Evolutionary conservation across 2,113 vertebrate genomes (phyloP).

Genomic region (Pseudolaguvia tuberculata): DNA sequence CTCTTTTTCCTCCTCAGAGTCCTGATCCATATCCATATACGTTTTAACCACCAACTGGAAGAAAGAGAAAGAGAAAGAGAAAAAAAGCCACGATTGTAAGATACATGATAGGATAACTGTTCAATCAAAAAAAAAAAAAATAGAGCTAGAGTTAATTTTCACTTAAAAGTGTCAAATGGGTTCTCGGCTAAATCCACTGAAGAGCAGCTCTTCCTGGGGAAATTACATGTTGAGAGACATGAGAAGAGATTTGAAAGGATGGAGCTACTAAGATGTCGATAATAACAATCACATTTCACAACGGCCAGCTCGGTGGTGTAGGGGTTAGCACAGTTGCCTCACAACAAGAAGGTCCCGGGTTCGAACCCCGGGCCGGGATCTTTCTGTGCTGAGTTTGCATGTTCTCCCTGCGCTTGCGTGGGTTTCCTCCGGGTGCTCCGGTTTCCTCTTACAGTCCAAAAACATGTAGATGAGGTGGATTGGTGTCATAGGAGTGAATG

Average conservation of each 20-base stretch:
- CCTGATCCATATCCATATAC: conserved; percentile 99
- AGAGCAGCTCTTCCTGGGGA: neutral
- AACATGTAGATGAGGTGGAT: too few relatives aligned
- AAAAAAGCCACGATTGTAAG: neutral
- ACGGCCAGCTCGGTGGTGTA: too few relatives aligned
- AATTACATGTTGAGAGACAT: neutral
- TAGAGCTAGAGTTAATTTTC: neutral
- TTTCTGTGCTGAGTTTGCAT: too few relatives aligned
- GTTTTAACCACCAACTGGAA: conserved; percentile 97
- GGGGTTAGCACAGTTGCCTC: too few relatives aligned
- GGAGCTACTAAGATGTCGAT: neutral
- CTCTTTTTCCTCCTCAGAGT: conserved; percentile 98
- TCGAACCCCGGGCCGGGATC: too few relatives aligned
- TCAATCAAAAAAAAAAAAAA: neutral
- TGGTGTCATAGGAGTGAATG: too few relatives aligned
- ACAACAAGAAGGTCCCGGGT: too few relatives aligned
- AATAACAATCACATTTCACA: too few relatives aligned
- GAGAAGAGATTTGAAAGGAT: neutral
- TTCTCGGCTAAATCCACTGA: neutral
- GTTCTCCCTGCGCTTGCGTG: too few relatives aligned
- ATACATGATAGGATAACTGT: too few relatives aligned
- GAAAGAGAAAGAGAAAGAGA: neutral
- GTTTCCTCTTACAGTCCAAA: too few relatives aligned
- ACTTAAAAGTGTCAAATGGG: neutral
- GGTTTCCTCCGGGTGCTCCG: too few relatives aligned